These are phyloP conservation scores for Ptilodon capucinus DNA, from an alignment of 2,888 invertebrate species.

Conservation along the genomic window DNA sequence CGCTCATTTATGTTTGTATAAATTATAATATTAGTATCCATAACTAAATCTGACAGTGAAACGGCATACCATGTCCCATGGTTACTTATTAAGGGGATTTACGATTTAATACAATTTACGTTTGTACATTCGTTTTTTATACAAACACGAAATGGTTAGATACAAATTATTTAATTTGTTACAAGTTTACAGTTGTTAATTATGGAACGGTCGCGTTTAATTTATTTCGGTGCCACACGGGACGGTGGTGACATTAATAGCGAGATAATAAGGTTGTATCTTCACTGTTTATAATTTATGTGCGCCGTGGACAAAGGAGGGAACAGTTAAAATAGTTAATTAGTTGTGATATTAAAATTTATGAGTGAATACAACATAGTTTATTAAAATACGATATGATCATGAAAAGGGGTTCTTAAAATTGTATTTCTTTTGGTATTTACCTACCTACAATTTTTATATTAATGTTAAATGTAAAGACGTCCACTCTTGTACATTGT, in stretches of 20 bases:
- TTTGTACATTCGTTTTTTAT: constrained; percentile 57
- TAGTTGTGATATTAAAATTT: constrained; percentile 8
- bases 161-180: constrained; percentile 77
- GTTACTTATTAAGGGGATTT: constrained; percentile 73
- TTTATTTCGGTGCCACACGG: constrained; percentile 55
- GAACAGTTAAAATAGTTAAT: constrained; percentile 9
- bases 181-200: constrained; percentile 71
- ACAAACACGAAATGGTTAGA: constrained; percentile 66
- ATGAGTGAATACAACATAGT: neutral
- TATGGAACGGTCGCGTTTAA: constrained; percentile 54
- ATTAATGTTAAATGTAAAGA: too few species aligned
- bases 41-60: constrained; percentile 75
- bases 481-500: too few species aligned
- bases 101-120: constrained; percentile 72
- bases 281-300: constrained; percentile 33
- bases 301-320: constrained; percentile 10
- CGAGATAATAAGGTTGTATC: constrained; percentile 51
- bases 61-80: constrained; percentile 62
- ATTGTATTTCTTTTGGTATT: too few species aligned
- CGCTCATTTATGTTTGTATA: constrained; percentile 32
- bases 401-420: too few species aligned
- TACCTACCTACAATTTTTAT: too few species aligned
- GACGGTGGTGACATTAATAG: constrained; percentile 53
- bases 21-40: constrained; percentile 62
- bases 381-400: too few species aligned